Percentiles rank a stretch among this genome's conserved stretches.
These are phyloP conservation scores for Stenchaetothrips biformis DNA, from an alignment of 2,888 invertebrate species.

Conservation along the genomic window DNA sequence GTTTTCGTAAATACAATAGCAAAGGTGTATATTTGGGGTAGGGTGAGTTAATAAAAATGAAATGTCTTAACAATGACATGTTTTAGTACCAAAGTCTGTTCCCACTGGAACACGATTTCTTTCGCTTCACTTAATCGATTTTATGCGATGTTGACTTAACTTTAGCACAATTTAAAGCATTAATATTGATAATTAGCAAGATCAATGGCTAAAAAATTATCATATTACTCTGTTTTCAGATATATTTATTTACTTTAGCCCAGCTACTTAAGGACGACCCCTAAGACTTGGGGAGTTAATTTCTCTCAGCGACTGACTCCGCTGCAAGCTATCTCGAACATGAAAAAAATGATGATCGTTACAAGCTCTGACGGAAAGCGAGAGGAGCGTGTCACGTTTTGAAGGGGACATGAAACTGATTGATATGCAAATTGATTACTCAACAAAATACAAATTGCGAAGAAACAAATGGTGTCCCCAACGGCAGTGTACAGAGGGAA, in stretches of 20 bases:
- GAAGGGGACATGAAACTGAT: slow-evolving; percentile 4
- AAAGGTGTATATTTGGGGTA: too few relatives aligned
- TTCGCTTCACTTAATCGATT: background rate
- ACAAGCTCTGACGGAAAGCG: background rate
- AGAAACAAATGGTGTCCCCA: background rate
- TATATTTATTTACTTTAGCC: background rate
- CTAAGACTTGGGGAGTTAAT: background rate
- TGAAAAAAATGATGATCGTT: background rate
- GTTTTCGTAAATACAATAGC: too few relatives aligned
- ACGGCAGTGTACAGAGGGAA: background rate
- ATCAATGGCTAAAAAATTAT: background rate
- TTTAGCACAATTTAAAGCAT: background rate
- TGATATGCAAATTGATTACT: slow-evolving; percentile 12
- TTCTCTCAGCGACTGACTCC: slow-evolving; percentile 16
- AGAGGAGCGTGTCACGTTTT: background rate
- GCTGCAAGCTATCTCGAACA: slow-evolving; percentile 20
- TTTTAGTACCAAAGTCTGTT: too few relatives aligned
- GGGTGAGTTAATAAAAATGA: too few relatives aligned
- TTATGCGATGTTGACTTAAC: background rate
- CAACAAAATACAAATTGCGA: slow-evolving; percentile 19
- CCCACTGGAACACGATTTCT: too few relatives aligned
- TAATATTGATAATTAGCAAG: background rate
- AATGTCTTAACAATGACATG: too few relatives aligned
- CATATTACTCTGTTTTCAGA: background rate
- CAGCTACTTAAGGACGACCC: slow-evolving; percentile 7